A percentile compares a stretch with the other conserved stretches of the same genome.
Conservation (phyloP, 2,797 vertebrate species). For the Erethizon dorsatum region DNA sequence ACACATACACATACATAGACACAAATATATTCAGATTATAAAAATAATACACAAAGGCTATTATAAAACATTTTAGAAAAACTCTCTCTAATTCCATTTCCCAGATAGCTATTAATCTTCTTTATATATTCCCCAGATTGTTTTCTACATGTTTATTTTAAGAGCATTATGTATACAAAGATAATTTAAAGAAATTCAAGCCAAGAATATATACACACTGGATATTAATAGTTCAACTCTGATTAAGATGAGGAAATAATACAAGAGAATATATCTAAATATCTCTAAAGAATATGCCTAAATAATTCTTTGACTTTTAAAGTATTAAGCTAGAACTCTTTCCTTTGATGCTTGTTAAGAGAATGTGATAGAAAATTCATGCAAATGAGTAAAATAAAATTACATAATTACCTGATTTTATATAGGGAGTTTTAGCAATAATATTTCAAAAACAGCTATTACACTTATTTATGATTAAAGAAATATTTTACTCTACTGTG, state of each 20-base stretch:
- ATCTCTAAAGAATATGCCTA: conserved; percentile 48
- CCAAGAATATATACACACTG: conserved; percentile 41
- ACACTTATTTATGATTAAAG: conserved; percentile 22
- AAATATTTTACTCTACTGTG: conserved; percentile 53
- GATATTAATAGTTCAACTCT: conserved; percentile 56
- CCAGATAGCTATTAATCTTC: background rate
- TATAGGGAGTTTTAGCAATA: conserved; percentile 40
- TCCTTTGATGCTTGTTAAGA: conserved; percentile 60
- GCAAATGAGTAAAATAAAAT: conserved; percentile 69
- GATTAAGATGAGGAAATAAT: conserved; percentile 66
- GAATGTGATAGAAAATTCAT: conserved; percentile 47
- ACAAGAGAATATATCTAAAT: conserved; percentile 59
- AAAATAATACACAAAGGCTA: background rate
- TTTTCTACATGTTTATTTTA: conserved; percentile 62
- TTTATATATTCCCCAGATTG: background rate
- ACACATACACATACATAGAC: background rate
- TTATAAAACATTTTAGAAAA: conserved; percentile 52
- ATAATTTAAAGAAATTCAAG: conserved; percentile 68
- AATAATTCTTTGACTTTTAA: conserved; percentile 77
- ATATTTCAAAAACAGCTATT: conserved; percentile 63
- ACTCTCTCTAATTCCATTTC: background rate
- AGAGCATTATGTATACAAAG: conserved; percentile 23
- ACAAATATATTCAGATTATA: conserved; percentile 13
- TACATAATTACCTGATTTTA: conserved; percentile 43
- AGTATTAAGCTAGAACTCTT: conserved; percentile 66